phyloP scores from a whole-genome alignment of 1,140 invertebrate genomes.

The Drosophila setifemur region DNA sequence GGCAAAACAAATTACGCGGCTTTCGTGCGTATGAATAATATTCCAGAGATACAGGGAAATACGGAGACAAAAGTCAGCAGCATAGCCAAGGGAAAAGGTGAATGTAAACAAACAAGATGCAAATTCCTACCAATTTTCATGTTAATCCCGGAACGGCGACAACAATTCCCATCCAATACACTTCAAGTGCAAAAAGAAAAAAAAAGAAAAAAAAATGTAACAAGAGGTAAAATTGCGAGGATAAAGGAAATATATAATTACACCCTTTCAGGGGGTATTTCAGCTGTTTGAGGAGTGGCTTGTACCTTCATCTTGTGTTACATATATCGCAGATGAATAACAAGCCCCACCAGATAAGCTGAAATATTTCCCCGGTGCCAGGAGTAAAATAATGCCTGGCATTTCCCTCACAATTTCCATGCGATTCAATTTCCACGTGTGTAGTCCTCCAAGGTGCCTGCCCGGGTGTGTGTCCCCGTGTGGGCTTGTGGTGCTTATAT shows the following conservation, averaged over 20 bases:
- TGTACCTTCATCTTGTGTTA: slow-evolving; percentile 46
- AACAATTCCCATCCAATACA: slow-evolving; percentile 63
- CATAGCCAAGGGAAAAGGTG: slow-evolving; percentile 1
- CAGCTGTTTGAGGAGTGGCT: background rate
- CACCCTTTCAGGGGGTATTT: slow-evolving; percentile 1
- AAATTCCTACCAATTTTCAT: slow-evolving; percentile 71
- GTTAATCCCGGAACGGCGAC: slow-evolving; percentile 67
- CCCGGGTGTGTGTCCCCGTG: background rate
- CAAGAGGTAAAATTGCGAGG: background rate
- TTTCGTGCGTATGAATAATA: slow-evolving; percentile 27
- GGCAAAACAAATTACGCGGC: slow-evolving; percentile 46
- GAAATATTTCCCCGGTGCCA: slow-evolving; percentile 33
- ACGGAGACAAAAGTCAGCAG: slow-evolving; percentile 6
- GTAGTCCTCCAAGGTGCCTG: background rate
- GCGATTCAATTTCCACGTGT: slow-evolving; percentile 66
- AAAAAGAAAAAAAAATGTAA: slow-evolving; percentile 14
- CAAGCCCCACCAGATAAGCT: slow-evolving; percentile 26
- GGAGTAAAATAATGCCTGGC: slow-evolving; percentile 48
- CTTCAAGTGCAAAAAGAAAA: slow-evolving; percentile 26
- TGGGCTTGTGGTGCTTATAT: slow-evolving; percentile 28
- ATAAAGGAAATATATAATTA: slow-evolving; percentile 16
- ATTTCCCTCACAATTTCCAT: slow-evolving; percentile 56
- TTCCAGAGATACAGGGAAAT: slow-evolving; percentile 18
- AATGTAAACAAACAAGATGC: slow-evolving; percentile 57
- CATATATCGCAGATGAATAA: slow-evolving; percentile 34